phyloP scores from a whole-genome alignment of 2,888 invertebrate genomes.

The Deroplatys truncata region DNA sequence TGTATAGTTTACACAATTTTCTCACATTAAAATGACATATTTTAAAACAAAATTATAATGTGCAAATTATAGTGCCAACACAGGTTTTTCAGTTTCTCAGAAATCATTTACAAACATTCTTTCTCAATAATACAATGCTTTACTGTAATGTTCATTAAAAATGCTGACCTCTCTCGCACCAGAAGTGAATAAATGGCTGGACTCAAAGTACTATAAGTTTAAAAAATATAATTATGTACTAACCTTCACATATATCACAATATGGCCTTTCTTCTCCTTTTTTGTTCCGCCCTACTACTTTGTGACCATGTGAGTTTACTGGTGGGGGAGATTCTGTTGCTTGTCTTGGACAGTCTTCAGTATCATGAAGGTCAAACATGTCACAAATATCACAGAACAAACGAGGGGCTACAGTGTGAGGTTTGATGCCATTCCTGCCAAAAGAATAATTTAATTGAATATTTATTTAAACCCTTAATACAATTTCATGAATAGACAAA shows the following conservation, averaged over 20 bases:
- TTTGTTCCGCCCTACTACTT: conserved; percentile 40
- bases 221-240: conserved; percentile 28
- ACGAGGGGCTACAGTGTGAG: conserved; percentile 61
- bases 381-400: conserved; percentile 98
- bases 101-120: no score
- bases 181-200: no score
- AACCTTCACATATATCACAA: conserved; percentile 91
- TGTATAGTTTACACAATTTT: no score
- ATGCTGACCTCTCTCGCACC: no score
- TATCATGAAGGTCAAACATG: conserved; percentile 93
- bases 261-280: conserved; percentile 61
- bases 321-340: conserved; percentile 54
- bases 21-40: no score
- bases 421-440: conserved; percentile 39
- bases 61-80: no score
- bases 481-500: background rate
- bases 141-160: no score
- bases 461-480: background rate
- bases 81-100: no score
- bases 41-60: no score
- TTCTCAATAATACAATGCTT: no score
- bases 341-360: conserved; percentile 93
- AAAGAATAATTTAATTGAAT: background rate
- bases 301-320: conserved; percentile 48
- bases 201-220: background rate